phyloP scores from a whole-genome alignment of 1,140 invertebrate species.

The Pseudomyrmex concolor region DNA sequence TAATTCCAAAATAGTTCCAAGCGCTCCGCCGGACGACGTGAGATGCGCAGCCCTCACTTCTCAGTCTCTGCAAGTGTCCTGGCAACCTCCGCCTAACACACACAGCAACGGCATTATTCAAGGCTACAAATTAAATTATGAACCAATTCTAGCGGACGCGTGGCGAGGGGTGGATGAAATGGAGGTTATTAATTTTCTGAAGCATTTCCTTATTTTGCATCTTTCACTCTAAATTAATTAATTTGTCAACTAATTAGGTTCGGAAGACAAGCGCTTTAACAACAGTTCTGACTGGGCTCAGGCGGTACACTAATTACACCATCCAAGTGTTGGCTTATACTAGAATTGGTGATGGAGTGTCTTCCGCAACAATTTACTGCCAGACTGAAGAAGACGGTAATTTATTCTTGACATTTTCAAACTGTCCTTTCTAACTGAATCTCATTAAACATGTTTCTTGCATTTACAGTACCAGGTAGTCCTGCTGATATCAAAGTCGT shows the following conservation, averaged over 20 bases:
- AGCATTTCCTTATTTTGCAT: slow-evolving; percentile 35
- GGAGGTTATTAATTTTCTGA: slow-evolving; percentile 83
- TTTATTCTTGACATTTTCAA: slow-evolving; percentile 11
- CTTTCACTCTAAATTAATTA: slow-evolving; percentile 34
- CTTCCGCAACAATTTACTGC: slow-evolving; percentile 90
- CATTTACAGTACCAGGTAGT: slow-evolving; percentile 89
- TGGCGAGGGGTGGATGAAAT: slow-evolving; percentile 87
- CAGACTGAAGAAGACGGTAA: slow-evolving; percentile 93
- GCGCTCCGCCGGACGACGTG: slow-evolving; percentile 90
- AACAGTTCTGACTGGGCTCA: slow-evolving; percentile 88
- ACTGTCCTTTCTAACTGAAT: neutral
- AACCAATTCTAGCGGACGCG: slow-evolving; percentile 87
- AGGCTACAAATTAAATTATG: slow-evolving; percentile 92
- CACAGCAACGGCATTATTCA: slow-evolving; percentile 92
- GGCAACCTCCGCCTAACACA: slow-evolving; percentile 92
- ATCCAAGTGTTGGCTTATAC: slow-evolving; percentile 93
- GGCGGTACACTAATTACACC: slow-evolving; percentile 94
- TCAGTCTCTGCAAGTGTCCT: slow-evolving; percentile 92
- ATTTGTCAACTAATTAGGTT: slow-evolving; percentile 67
- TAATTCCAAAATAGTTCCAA: slow-evolving; percentile 89
- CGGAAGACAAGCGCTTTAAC: slow-evolving; percentile 89
- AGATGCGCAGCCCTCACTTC: slow-evolving; percentile 90
- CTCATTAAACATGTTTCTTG: neutral
- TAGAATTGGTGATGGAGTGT: slow-evolving; percentile 91
- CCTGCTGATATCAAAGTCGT: slow-evolving; percentile 93